Evolutionary conservation across 2,888 invertebrate genomes (phyloP).

Genomic region (Morpho deidamia): DNA sequence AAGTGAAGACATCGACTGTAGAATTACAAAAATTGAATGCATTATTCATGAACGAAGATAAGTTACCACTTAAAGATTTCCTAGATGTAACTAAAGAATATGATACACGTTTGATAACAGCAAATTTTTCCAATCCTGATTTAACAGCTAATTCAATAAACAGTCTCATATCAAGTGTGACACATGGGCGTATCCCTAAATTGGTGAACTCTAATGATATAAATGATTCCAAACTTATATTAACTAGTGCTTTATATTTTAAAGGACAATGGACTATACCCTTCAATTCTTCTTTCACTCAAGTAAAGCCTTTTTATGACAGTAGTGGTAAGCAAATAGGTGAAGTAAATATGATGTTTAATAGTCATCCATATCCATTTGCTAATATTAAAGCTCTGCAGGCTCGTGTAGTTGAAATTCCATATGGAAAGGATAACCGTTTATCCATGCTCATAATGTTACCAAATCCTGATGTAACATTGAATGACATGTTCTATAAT

Average conservation of each 20-base stretch:
- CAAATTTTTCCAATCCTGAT: conserved; percentile 43
- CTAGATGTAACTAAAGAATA: conserved; percentile 34
- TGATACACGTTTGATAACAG: conserved; percentile 40
- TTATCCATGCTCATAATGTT: conserved; percentile 82
- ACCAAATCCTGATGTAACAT: conserved; percentile 76
- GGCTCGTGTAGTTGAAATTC: conserved; percentile 82
- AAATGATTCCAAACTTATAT: conserved; percentile 73
- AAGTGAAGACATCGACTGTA: conserved; percentile 52
- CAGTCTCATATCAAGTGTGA: conserved; percentile 41
- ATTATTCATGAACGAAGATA: conserved; percentile 44
- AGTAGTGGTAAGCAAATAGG: conserved; percentile 70
- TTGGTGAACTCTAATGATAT: conserved; percentile 58
- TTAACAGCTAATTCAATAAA: conserved; percentile 44
- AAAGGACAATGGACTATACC: conserved; percentile 84
- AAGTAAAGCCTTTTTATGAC: conserved; percentile 73
- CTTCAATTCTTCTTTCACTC: conserved; percentile 78
- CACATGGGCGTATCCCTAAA: conserved; percentile 48
- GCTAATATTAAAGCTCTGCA: conserved; percentile 74
- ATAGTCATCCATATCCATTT: conserved; percentile 78
- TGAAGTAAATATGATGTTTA: conserved; percentile 87
- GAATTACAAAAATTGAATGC: conserved; percentile 53
- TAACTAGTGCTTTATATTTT: conserved; percentile 84
- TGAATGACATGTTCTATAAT: conserved; percentile 72
- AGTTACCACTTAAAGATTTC: conserved; percentile 38
- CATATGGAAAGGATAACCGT: conserved; percentile 79